Evolutionary conservation across 1,140 invertebrate genomes (phyloP), one percentile per base, ranked within the genome.

Genomic region (Caenorhabditis briggsae): DNA sequence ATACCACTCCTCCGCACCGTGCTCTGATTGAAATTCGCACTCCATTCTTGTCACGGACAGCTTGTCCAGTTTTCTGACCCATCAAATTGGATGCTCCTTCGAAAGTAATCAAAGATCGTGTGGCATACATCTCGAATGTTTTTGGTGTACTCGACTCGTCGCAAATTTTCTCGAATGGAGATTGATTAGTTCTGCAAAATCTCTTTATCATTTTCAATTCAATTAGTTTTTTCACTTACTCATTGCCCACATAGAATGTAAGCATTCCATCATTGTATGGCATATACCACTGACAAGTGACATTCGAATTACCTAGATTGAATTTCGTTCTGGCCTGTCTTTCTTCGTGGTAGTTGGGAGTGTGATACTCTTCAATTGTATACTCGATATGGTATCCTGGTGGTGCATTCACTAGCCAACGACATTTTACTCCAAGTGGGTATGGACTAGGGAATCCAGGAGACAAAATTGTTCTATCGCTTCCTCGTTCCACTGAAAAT

Each of bases 1-100:
- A 56, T 23, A 92, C 78, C 48, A 86, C 87, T 41, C 91, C 91
- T 33, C 91, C 91, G 88, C 91, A 91, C 23, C 78, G 83, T 48
- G 89, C 82, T 23, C 23, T 87, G 2, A 86, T 91, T 70, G 16
- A 84, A 46, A 61, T 90, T 11, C 89, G 90, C 46, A 92, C 84
- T 50, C 78, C 25, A 48, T 85, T 86, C 48, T 43, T 82, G 12
- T 86, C 59, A n/a, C 43, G 18, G 11, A 6, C 56, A 58, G 55
- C 85, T 48, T 74, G 53, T 64, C 50, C 74, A 50, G 41, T n/a
- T 20, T 58, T 58, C 43, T 43, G 56, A 46, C 33, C 46, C 25
- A 86, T 41, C 20, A n/a, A 16, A 20, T 33, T 59, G 20, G 48
- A 25, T 9, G 85, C 70, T 82, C 82, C 85, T n/a, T 82, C 43